Evolutionary conservation across 1,140 invertebrate genomes (phyloP), one percentile per base, ranked within the genome.

Genomic region (Drosophila ficusphila): DNA sequence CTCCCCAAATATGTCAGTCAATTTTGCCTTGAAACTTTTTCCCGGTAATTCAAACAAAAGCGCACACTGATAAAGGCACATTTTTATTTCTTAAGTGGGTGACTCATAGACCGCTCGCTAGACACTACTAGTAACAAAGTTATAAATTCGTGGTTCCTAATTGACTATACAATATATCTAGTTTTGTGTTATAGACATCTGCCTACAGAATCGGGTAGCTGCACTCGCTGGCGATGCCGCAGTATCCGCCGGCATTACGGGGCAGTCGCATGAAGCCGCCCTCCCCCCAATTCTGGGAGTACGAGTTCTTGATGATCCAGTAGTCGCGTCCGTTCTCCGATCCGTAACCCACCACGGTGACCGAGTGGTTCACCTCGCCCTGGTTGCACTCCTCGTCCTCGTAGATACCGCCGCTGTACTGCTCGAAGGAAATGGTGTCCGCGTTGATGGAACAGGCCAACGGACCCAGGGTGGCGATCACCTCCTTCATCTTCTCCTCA

Each of bases 241-340:
- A 96, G 70, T 94, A 94, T 81, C 95, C 95, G 21, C 93, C 92
- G 14, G 92, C 92, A 89, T 95, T 95, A 47, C 95, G 91, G 0
- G 93, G 86, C 77, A 96, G 93, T 54, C 93, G 92, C 67, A 97
- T 94, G 91, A 95, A 97, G 3, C 96, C 96, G 18, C 93, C 91
- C 57, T 94, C 92, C 2, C 96, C 96, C 95, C 95, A 97, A 23
- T 91, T 89, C 9, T 91, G 86, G 0, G 95, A 94, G 92, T 95
- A 96, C 0, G 93, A 94, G 92, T 97, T 97, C 91, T 97, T 97
- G 14, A 97, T 93, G 34, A 97, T 92, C 96, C 96, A 97, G 90
- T 96, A 97, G 49, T 96, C 94, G 12, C 92, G 83, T 0, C 92
- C 93, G 56, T 92, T 90, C 61, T 93, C 92, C 0, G 91, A 92